These are phyloP conservation scores for Tyria jacobaeae DNA, from an alignment of 2,888 invertebrate species.

Conservation along the genomic window DNA sequence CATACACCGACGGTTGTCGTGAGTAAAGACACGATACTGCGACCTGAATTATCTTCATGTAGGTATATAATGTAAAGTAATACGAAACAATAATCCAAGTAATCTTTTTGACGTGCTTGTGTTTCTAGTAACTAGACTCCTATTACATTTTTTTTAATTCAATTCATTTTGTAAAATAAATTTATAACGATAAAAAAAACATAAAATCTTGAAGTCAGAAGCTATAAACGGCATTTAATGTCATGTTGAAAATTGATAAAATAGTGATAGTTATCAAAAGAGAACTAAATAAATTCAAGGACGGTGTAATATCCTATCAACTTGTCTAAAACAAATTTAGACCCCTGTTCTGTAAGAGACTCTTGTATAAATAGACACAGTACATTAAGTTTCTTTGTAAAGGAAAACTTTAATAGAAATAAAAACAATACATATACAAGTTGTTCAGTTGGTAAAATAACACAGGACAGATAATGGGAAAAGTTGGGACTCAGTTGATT, in stretches of 20 bases:
- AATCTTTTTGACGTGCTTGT: no score
- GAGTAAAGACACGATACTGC: no score
- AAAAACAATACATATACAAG: constrained; percentile 17
- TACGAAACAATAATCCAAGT: no score
- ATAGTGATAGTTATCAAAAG: not conserved
- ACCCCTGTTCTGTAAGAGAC: not conserved
- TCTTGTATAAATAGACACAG: not conserved
- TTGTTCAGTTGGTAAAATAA: constrained; percentile 33
- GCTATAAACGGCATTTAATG: no score
- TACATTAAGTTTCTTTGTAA: constrained; percentile 11
- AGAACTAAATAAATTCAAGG: not conserved
- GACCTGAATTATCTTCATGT: no score
- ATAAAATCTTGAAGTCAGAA: no score
- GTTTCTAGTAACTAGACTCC: no score
- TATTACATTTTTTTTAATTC: no score
- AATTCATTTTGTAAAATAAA: no score
- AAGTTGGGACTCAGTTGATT: constrained; percentile 60
- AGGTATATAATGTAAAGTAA: no score
- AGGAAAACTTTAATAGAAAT: constrained; percentile 11
- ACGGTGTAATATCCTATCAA: not conserved
- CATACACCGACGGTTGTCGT: no score
- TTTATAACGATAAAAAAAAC: no score
- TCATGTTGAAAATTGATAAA: not conserved
- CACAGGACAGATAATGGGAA: constrained; percentile 60
- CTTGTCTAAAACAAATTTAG: not conserved